These are phyloP conservation scores for Tenthredo notha DNA, from an alignment of 2,888 invertebrate genomes.

Conservation along the genomic window DNA sequence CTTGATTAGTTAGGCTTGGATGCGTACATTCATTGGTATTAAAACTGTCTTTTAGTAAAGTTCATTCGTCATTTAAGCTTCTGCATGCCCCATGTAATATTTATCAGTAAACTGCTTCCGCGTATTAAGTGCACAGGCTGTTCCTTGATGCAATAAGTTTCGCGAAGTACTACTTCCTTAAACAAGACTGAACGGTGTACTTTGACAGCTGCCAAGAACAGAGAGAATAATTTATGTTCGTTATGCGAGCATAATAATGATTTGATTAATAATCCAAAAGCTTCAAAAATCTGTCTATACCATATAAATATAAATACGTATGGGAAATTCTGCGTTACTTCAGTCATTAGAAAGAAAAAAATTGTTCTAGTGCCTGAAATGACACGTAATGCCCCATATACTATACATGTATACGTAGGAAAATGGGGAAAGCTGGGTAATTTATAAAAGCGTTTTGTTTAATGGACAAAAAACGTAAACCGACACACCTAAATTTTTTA, in stretches of 20 bases:
- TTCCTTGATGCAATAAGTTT: conserved; percentile 5
- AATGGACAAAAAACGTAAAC: not conserved
- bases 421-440: not conserved
- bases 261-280: conserved; percentile 1
- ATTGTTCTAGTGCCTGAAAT: no score
- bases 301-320: not conserved
- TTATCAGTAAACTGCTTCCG: not conserved
- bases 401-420: not conserved
- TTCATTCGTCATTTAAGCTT: not conserved
- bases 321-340: no score
- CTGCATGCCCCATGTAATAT: not conserved
- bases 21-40: not conserved
- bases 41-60: not conserved
- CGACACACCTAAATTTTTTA: conserved; percentile 33
- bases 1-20: not conserved
- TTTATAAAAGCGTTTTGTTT: conserved; percentile 14
- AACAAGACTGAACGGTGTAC: conserved; percentile 15
- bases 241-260: not conserved
- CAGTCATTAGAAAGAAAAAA: no score
- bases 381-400: no score
- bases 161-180: not conserved
- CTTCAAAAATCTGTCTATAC: not conserved
- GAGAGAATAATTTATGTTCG: conserved; percentile 32
- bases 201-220: conserved; percentile 13
- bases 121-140: not conserved